Base-by-base conservation (phyloP, 2,113 vertebrate genomes). In the Romanogobio albipinnatus region DNA sequence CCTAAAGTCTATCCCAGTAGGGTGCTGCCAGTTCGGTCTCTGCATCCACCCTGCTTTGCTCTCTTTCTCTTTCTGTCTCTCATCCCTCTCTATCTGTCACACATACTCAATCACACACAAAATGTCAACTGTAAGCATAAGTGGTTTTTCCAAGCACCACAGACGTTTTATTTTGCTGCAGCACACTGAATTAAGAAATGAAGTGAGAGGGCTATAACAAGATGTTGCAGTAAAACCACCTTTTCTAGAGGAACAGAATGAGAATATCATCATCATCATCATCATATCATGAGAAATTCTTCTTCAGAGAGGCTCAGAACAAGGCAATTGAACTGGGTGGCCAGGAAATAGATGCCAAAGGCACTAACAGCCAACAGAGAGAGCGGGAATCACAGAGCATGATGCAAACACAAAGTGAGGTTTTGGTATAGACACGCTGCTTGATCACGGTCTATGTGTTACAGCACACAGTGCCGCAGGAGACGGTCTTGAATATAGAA, bases 401-500 rank as follows among this genome's bases (percentile, higher is more conserved):
- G 26, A 61, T 29, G 49, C 70, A 53, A 61, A 82, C 81, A 24
- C 24, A 56, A 56, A 79, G 26, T 62, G 33, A 83, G 66, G 47
- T 64, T 51, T 58, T 51, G 66, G 82, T 80, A 79, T 84, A 75
- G 83, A 26, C 84, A 73, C 53, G 80, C 58, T 93, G 94, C 95
- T 95, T 93, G 95, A 97, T 95, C 93, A 94, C 92, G 53, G 24
- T 93, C 92, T 94, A 96, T 94, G 92, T 91, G 93, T 94, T 91
- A 94, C 88, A 89, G 93, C 90, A 92, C 90, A 93, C 92, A 92
- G 91, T 87, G 96, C 97, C 96, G 95, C 94, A 61, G 96, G 96
- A 97, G 96, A 96, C 94, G 96, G 96, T 96, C 95, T 97, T 96
- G 96, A 98, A 97, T 97, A 97, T 96, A 96, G 96, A 97, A 96